Conservation (phyloP, 2,113 vertebrate species). For the Platichthys stellatus region DNA sequence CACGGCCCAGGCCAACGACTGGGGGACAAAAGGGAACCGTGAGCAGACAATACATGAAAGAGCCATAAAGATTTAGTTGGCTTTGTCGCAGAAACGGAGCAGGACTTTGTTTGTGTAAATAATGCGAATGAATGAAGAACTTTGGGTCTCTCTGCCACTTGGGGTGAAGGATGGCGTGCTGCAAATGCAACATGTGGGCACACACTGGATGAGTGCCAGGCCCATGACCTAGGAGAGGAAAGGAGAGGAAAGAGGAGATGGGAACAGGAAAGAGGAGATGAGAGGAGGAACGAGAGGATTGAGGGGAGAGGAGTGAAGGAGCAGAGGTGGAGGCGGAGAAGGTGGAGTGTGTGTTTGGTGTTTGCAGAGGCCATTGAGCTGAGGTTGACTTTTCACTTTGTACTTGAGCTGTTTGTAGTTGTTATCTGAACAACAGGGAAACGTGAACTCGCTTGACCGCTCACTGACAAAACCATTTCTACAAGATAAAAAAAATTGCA, state of each 20-base stretch:
- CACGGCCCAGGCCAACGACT: slow-evolving; percentile 92
- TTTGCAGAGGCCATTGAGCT: too few relatives aligned
- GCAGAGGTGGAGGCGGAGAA: too few relatives aligned
- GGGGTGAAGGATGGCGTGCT: slow-evolving; percentile 78
- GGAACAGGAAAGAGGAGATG: too few relatives aligned
- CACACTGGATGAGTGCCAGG: slow-evolving; percentile 74
- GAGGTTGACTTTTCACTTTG: too few relatives aligned
- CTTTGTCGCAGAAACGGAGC: slow-evolving; percentile 99
- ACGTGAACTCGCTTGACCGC: too few relatives aligned
- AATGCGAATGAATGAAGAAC: slow-evolving; percentile 87
- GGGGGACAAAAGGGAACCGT: slow-evolving; percentile 97
- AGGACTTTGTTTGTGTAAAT: slow-evolving; percentile 99
- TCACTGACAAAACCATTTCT: too few relatives aligned
- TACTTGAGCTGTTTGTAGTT: too few relatives aligned
- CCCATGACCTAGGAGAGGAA: slow-evolving; percentile 50
- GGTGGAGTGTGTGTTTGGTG: too few relatives aligned
- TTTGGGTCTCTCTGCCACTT: slow-evolving; percentile 87
- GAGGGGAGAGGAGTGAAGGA: too few relatives aligned
- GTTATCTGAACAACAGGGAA: too few relatives aligned
- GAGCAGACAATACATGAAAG: slow-evolving; percentile 99
- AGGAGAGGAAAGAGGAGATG: slow-evolving; percentile 11
- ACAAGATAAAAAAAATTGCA: too few relatives aligned
- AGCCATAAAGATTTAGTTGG: slow-evolving; percentile 91
- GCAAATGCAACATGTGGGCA: slow-evolving; percentile 53
- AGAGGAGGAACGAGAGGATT: too few relatives aligned